Percentiles rank a stretch among this genome's conserved stretches.
Conservation (phyloP, 2,113 vertebrate species). For the Datnioides undecimradiatus region DNA sequence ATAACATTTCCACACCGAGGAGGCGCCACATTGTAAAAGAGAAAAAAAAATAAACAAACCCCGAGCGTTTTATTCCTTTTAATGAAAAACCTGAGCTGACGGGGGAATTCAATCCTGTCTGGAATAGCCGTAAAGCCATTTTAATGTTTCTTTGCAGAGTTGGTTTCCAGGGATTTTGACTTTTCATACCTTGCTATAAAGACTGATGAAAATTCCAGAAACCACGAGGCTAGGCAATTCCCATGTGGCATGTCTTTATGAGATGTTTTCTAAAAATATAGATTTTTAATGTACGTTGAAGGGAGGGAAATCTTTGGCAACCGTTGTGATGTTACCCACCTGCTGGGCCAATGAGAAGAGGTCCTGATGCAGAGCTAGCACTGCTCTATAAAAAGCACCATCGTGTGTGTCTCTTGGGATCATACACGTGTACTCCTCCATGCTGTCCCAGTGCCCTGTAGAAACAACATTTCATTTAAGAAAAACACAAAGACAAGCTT, state of each 20-base stretch:
- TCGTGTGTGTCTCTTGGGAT: constrained; percentile 98
- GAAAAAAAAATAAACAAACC: constrained; percentile 25
- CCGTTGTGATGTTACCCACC: constrained; percentile 79
- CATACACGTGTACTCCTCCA: constrained; percentile 99
- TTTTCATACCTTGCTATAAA: constrained; percentile 52
- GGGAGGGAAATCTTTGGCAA: not conserved
- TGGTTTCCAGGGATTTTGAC: constrained; percentile 39
- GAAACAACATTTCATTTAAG: not conserved
- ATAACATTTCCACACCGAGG: constrained; percentile 57
- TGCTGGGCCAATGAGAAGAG: constrained; percentile 98
- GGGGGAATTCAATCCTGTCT: constrained; percentile 47
- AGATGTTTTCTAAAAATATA: constrained; percentile 52
- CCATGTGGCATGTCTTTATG: constrained; percentile 37
- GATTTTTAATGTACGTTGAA: constrained; percentile 22
- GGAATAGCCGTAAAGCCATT: constrained; percentile 45
- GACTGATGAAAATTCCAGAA: constrained; percentile 57
- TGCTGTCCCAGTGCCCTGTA: constrained; percentile 98
- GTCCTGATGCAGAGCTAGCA: constrained; percentile 96
- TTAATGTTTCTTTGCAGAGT: constrained; percentile 34
- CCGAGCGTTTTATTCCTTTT: constrained; percentile 40
- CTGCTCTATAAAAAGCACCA: constrained; percentile 97
- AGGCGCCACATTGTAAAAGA: constrained; percentile 35
- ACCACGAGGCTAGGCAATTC: not conserved
- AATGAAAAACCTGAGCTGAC: constrained; percentile 34
- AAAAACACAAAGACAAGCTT: not conserved